phyloP scores from a whole-genome alignment of 2,113 vertebrate genomes.

The Cepphus grylle region DNA sequence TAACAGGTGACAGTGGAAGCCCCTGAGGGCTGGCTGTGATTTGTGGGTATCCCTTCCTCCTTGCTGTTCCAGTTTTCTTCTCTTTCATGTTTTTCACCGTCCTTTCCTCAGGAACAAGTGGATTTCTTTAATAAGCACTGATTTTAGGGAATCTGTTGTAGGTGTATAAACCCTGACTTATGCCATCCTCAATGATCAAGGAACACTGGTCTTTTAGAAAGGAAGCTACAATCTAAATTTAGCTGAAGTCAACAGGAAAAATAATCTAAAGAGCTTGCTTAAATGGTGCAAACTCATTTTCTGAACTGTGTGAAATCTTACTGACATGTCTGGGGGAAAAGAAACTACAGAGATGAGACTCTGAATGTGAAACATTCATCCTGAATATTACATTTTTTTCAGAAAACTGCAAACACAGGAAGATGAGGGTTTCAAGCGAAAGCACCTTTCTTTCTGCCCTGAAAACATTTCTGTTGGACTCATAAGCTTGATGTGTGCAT shows the following conservation, averaged over 20 bases:
- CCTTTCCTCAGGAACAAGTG: neutral
- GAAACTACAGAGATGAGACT: neutral
- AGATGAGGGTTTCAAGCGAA: neutral
- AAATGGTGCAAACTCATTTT: neutral
- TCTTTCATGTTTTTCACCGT: neutral
- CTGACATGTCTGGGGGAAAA: neutral
- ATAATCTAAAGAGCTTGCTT: neutral
- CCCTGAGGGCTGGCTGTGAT: neutral
- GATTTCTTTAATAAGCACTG: neutral
- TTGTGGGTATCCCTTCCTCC: neutral
- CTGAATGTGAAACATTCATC: neutral
- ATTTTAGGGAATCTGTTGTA: neutral
- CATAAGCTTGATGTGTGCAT: rapidly evolving
- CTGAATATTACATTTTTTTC: neutral
- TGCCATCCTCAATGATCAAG: neutral
- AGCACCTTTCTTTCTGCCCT: neutral
- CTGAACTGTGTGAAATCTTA: neutral
- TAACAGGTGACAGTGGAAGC: neutral
- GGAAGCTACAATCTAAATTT: neutral
- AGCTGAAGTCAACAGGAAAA: neutral
- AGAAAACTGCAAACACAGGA: neutral
- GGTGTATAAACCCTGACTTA: neutral
- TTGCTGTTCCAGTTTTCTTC: neutral
- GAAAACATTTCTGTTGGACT: neutral
- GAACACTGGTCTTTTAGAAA: neutral